Base-by-base conservation (phyloP, 2,797 vertebrate species). In the Dallia pectoralis region DNA sequence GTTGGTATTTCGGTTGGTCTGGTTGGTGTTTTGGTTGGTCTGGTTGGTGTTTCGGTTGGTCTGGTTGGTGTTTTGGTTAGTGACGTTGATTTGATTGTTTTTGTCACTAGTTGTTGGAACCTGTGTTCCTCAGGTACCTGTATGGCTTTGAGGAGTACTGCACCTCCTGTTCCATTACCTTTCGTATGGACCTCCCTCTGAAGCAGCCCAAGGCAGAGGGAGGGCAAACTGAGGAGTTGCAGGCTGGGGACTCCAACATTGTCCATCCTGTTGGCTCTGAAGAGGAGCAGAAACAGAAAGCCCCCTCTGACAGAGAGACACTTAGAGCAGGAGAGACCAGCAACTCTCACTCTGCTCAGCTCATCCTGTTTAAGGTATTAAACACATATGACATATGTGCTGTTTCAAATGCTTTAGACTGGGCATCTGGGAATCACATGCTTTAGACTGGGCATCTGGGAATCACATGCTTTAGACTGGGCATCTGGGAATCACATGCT, bases 101-200 rank as follows among this genome's bases (percentile, higher is more conserved):
- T 59, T 59, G n/a, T 9, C 27, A 11, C 27, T n/a, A 22, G 14
- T 22, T 29, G 25, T 25, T 61, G 2, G n/a, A n/a, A 29, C 9
- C 0, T 53, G 49, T 4, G 16, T 7, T 75, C 18, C 77, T 36
- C 80, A 95, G 94, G 84, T 95, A 95, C 86, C 84, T 95, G 70
- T 86, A 93, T 63, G 94, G 93, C 68, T 95, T 94, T 76, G 94
- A 94, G 83, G 93, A 94, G 69, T 95, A 94, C 87, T 94, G 93
- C 86, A 88, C 89, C 74, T 94, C 93, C 71, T 89, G 91, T 0
- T 86, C 92, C 76, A 94, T 95, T 85, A 87, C 88, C 18, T 95
- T 95, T 84, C 89, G 85, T 77, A 94, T 93, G 91, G 91, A 94
- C 83, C 90, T 95, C 67, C 93, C 93, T n/a, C 80, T 90, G 80